A percentile compares a stretch with the other conserved stretches of the same genome.
phyloP scores from a whole-genome alignment of 2,797 vertebrate species.

The Somateria mollissima region DNA sequence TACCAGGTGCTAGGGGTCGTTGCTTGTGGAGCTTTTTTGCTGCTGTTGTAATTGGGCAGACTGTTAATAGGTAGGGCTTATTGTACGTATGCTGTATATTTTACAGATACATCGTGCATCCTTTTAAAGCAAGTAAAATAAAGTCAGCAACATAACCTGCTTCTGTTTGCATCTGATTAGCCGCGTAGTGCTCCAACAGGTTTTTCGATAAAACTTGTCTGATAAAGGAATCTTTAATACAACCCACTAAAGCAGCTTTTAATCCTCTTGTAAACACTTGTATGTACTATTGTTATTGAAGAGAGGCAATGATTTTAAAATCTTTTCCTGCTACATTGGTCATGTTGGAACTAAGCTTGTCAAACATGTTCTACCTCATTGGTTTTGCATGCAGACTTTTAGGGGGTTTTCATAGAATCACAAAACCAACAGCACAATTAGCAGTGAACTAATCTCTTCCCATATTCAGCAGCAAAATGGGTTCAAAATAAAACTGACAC shows the following conservation, averaged over 20 bases:
- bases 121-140: conserved; percentile 71
- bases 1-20: conserved; percentile 85
- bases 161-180: conserved; percentile 42
- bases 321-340: conserved; percentile 46
- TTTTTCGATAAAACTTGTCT: conserved; percentile 37
- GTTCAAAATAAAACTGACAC: conserved; percentile 44
- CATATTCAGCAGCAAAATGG: conserved; percentile 25
- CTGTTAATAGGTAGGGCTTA: conserved; percentile 71
- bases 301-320: conserved; percentile 66
- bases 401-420: conserved; percentile 59
- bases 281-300: conserved; percentile 51
- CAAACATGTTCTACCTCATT: conserved; percentile 68
- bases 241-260: conserved; percentile 16
- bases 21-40: conserved; percentile 54
- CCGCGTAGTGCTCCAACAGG: conserved; percentile 10
- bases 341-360: conserved; percentile 60
- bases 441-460: conserved; percentile 56
- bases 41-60: conserved; percentile 71
- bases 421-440: conserved; percentile 69
- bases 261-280: conserved; percentile 71
- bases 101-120: conserved; percentile 58
- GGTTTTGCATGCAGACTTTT: conserved; percentile 57
- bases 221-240: conserved; percentile 26
- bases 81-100: conserved; percentile 40
- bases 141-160: conserved; percentile 48